phyloP scores from a whole-genome alignment of 2,113 vertebrate species.

The Galemys pyrenaicus region DNA sequence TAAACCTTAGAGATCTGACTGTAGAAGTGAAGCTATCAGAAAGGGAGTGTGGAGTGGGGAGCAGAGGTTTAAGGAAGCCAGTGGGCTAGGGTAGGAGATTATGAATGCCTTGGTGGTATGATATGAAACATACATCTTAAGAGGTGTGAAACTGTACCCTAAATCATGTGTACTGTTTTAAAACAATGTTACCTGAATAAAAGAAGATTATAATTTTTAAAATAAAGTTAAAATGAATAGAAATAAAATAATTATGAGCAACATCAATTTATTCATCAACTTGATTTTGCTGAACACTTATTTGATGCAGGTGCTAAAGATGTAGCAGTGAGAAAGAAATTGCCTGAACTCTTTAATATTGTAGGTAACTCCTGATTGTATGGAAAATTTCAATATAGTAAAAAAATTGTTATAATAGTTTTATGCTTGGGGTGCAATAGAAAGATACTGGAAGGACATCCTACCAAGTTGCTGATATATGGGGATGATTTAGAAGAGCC shows the following conservation, averaged over 20 bases:
- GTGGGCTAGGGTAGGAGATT: too few species aligned
- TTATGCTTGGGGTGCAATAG: not conserved
- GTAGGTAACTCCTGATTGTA: not conserved
- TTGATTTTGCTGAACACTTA: not conserved
- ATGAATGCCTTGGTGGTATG: too few species aligned
- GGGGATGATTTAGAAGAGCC: not conserved
- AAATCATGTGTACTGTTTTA: too few species aligned
- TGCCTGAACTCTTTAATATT: not conserved
- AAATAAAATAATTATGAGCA: not conserved
- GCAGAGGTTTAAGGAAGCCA: not conserved
- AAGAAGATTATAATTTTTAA: too few species aligned
- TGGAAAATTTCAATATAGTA: not conserved
- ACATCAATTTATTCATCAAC: not conserved
- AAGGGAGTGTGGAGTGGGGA: not conserved
- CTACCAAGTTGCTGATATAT: not conserved
- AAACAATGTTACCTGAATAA: too few species aligned
- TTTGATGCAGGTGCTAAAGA: not conserved
- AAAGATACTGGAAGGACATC: not conserved
- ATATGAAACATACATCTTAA: too few species aligned
- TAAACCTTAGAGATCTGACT: not conserved
- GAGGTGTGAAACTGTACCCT: too few species aligned
- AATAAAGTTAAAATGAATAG: too few species aligned
- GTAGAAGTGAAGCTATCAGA: not conserved
- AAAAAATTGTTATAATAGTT: not conserved
- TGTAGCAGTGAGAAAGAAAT: constrained; percentile 9